A percentile compares a stretch with the other conserved stretches of the same genome.
Evolutionary conservation across 2,113 vertebrate species (phyloP).

Genomic region (Trichomycterus rosablanca): DNA sequence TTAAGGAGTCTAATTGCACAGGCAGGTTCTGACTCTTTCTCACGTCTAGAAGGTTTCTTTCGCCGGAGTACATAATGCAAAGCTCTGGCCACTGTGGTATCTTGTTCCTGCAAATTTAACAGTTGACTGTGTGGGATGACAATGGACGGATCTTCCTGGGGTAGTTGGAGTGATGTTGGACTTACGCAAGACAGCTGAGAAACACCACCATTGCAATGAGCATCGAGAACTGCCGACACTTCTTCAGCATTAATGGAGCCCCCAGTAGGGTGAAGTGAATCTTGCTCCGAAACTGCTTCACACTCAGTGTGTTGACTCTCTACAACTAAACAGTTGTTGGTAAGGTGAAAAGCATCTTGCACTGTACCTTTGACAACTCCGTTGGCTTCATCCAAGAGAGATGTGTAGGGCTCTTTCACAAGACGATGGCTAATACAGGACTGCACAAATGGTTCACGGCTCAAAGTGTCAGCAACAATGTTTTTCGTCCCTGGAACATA

Average conservation of each 20-base stretch:
- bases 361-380: neutral
- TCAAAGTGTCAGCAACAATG: conserved; percentile 13
- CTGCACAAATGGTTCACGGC: conserved; percentile 17
- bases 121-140: conserved; percentile 6
- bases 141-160: neutral
- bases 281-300: too few relatives aligned
- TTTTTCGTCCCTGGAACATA: conserved; percentile 21
- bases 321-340: conserved; percentile 9
- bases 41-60: too few relatives aligned
- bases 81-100: conserved; percentile 13
- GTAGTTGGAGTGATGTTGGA: too few relatives aligned
- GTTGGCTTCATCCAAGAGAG: conserved; percentile 5
- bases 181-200: conserved; percentile 3
- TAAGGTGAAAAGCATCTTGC: conserved; percentile 8
- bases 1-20: conserved; percentile 11
- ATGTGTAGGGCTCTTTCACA: neutral
- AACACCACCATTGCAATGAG: neutral
- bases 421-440: conserved; percentile 4
- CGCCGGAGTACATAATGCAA: conserved; percentile 9
- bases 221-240: too few relatives aligned
- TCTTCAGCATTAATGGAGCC: too few relatives aligned
- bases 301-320: neutral
- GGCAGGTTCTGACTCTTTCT: conserved; percentile 5
- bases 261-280: too few relatives aligned
- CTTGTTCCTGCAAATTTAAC: conserved; percentile 6